Evolutionary conservation across 2,113 vertebrate genomes (phyloP).

Genomic region (Malurus cyaneus): DNA sequence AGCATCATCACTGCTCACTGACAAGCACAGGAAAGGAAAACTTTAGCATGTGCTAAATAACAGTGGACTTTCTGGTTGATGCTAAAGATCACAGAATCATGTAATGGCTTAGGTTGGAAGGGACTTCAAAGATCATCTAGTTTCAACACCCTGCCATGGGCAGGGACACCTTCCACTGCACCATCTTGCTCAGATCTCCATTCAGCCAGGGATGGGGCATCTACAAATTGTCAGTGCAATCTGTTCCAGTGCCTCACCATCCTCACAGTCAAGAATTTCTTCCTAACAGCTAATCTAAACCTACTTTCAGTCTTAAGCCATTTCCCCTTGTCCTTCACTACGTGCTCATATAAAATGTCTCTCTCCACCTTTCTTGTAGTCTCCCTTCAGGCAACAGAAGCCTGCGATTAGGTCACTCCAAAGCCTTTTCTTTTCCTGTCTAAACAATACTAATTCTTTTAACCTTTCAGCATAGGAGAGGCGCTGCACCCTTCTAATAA

Average conservation of each 20-base stretch:
- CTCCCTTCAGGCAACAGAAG: not conserved
- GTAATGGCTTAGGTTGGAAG: not conserved
- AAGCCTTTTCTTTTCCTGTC: not conserved
- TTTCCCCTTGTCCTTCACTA: not conserved
- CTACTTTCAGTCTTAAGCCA: not conserved
- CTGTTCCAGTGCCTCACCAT: not conserved
- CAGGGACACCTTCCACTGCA: not conserved
- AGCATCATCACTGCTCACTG: not conserved
- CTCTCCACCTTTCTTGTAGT: not conserved
- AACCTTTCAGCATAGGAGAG: not conserved
- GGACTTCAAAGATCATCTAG: not conserved
- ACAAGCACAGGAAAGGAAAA: not conserved
- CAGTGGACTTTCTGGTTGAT: not conserved
- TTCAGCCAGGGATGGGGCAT: not conserved
- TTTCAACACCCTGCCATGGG: not conserved
- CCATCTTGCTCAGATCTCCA: not conserved
- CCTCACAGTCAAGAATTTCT: not conserved
- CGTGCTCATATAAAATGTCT: not conserved
- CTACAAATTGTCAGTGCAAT: not conserved
- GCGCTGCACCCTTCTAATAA: not conserved
- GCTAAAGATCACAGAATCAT: not conserved
- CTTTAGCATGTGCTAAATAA: not conserved
- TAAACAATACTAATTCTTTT: not conserved
- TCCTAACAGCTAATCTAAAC: not conserved
- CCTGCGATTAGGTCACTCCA: rapidly evolving